Conservation (phyloP, 2,113 vertebrate genomes). For the Dipodomys merriami region DNA sequence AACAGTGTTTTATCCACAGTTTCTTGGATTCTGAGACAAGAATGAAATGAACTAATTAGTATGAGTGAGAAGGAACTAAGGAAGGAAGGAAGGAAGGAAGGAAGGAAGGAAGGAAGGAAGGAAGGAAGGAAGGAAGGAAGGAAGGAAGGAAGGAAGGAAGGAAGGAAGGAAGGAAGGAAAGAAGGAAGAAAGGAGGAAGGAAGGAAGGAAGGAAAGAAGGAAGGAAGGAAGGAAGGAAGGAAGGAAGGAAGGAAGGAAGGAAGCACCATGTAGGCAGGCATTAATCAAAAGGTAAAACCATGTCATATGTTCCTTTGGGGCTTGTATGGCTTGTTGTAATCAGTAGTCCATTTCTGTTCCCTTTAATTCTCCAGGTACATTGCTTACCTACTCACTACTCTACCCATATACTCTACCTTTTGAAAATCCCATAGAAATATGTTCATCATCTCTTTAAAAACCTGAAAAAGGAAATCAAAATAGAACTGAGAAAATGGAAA, state of each 20-base stretch:
- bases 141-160: too few relatives aligned
- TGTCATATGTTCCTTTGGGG: background rate
- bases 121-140: too few relatives aligned
- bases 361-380: background rate
- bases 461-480: too few relatives aligned
- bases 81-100: too few relatives aligned
- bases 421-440: background rate
- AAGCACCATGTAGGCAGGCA: too few relatives aligned
- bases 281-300: slow-evolving; percentile 14
- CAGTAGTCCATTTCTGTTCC: background rate
- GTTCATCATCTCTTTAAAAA: background rate
- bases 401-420: background rate
- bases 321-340: background rate
- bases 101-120: too few relatives aligned
- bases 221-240: too few relatives aligned
- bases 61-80: background rate
- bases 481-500: too few relatives aligned
- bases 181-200: too few relatives aligned
- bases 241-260: too few relatives aligned
- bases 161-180: too few relatives aligned
- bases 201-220: too few relatives aligned
- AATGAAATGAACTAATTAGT: background rate
- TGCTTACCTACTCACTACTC: background rate
- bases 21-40: slow-evolving; percentile 15
- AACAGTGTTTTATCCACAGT: background rate